These are phyloP conservation scores for Pagrus major DNA, from an alignment of 2,113 vertebrate genomes.

Conservation along the genomic window DNA sequence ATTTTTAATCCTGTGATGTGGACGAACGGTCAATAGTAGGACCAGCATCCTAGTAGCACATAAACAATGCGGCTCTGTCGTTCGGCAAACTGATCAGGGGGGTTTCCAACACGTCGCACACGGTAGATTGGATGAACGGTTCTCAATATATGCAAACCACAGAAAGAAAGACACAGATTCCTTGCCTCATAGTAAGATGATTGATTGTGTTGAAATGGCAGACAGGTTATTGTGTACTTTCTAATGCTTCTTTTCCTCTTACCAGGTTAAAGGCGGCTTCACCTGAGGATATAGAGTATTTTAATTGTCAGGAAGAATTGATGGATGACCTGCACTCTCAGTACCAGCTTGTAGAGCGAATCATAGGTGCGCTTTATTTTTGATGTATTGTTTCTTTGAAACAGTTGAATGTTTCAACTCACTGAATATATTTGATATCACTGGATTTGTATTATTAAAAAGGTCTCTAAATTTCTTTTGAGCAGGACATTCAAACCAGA, in stretches of 20 bases:
- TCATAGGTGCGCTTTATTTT: constrained; percentile 89
- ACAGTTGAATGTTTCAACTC: too few relatives aligned
- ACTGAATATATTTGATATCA: neutral
- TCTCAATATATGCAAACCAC: too few relatives aligned
- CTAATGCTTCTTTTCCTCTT: neutral
- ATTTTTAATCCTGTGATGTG: too few relatives aligned
- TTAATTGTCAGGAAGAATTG: constrained; percentile 97
- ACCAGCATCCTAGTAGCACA: too few relatives aligned
- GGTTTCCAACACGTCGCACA: too few relatives aligned
- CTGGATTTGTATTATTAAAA: neutral
- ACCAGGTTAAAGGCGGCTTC: constrained; percentile 94
- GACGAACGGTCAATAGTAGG: too few relatives aligned
- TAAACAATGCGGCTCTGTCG: too few relatives aligned
- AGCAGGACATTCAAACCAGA: constrained; percentile 97
- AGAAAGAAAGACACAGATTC: too few relatives aligned
- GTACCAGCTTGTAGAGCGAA: constrained; percentile 97
- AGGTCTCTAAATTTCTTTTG: neutral
- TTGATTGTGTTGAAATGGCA: neutral
- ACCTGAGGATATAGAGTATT: constrained; percentile 99
- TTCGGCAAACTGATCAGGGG: too few relatives aligned
- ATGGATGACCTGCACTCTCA: constrained; percentile 97
- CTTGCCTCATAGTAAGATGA: too few relatives aligned
- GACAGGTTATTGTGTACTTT: neutral
- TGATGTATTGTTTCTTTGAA: neutral
- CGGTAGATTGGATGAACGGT: too few relatives aligned